A percentile compares a stretch with the other conserved stretches of the same genome.
Evolutionary conservation across 1,140 invertebrate species (phyloP).

Genomic region (Melitaea cinxia): DNA sequence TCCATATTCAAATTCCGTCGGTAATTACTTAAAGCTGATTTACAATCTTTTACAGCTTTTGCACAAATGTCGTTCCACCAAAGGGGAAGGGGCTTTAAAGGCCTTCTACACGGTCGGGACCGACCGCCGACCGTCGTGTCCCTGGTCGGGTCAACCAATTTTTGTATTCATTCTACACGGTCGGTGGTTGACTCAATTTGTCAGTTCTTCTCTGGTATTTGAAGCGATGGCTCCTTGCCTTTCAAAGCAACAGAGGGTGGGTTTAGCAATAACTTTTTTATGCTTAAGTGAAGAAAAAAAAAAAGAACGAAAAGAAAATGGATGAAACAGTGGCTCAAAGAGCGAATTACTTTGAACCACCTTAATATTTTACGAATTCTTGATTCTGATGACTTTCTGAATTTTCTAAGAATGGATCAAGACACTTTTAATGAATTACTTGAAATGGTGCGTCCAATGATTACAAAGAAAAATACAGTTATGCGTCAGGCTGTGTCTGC

Average conservation of each 20-base stretch:
- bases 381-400: background rate
- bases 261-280: background rate
- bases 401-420: background rate
- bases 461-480: background rate
- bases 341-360: background rate
- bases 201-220: too few relatives aligned
- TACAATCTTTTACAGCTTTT: too few relatives aligned
- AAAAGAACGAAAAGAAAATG: background rate
- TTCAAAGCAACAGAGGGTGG: background rate
- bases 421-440: background rate
- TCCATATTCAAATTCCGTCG: too few relatives aligned
- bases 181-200: too few relatives aligned
- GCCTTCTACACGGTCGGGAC: too few relatives aligned
- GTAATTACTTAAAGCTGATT: too few relatives aligned
- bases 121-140: too few relatives aligned
- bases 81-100: too few relatives aligned
- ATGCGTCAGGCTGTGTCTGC: background rate
- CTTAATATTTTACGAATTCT: background rate
- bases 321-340: background rate
- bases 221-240: background rate
- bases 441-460: background rate
- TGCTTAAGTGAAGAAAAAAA: background rate
- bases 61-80: too few relatives aligned
- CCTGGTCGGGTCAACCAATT: too few relatives aligned
- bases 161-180: too few relatives aligned